Evolutionary conservation across 2,888 invertebrate genomes (phyloP).

Genomic region (Erpobdella octoculata): DNA sequence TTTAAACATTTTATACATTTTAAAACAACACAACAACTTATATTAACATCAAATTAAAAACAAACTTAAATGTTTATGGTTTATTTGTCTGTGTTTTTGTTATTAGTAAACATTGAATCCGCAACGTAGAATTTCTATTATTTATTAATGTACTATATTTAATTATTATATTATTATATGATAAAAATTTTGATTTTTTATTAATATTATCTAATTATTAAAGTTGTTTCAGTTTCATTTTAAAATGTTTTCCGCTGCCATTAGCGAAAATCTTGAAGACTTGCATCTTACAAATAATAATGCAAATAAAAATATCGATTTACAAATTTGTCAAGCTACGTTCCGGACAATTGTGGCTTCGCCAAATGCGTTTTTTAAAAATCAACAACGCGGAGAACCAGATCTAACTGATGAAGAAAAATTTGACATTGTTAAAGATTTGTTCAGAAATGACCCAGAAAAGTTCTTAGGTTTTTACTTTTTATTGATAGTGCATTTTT

Average conservation of each 20-base stretch:
- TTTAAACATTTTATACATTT: no score
- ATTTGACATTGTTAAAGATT: conserved; percentile 60
- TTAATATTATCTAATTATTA: no score
- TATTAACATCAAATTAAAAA: no score
- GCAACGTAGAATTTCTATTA: neutral
- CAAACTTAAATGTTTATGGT: no score
- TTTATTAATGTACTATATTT: neutral
- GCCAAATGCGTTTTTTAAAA: conserved; percentile 63
- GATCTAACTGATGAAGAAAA: conserved; percentile 68
- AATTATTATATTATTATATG: neutral
- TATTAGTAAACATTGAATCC: no score
- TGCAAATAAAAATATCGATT: no score
- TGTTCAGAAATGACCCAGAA: conserved; percentile 62
- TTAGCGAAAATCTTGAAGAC: no score
- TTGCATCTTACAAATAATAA: no score
- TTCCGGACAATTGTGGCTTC: neutral
- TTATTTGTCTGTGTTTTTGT: no score
- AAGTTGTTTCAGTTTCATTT: no score
- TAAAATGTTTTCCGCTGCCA: no score
- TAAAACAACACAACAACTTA: no score
- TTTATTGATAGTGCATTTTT: neutral
- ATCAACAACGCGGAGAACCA: conserved; percentile 70
- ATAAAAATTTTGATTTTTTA: neutral
- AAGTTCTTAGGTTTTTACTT: conserved; percentile 59
- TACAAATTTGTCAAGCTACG: neutral